These are phyloP conservation scores for Podilymbus podiceps DNA, from an alignment of 2,113 vertebrate species.

Conservation along the genomic window DNA sequence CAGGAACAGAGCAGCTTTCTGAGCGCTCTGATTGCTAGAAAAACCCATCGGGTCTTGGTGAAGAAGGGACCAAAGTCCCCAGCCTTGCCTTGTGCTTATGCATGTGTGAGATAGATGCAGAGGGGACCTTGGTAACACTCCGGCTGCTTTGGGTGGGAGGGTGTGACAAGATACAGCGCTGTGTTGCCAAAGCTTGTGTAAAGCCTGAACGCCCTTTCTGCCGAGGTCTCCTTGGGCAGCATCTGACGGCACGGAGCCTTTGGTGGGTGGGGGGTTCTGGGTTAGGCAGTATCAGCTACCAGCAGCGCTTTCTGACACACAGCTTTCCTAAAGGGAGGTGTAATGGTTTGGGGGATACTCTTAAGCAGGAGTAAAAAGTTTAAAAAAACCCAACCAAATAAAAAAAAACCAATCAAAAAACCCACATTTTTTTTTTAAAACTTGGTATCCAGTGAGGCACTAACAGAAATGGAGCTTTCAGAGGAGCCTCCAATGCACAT, in stretches of 20 bases:
- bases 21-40: neutral
- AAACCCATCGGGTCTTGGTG: neutral
- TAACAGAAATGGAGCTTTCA: neutral
- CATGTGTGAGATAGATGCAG: rapidly evolving
- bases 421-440: neutral
- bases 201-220: rapidly evolving
- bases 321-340: neutral
- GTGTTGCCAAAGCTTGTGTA: neutral
- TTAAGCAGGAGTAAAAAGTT: neutral
- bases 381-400: neutral
- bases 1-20: neutral
- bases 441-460: neutral
- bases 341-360: neutral
- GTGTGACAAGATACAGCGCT: neutral
- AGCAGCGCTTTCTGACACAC: neutral
- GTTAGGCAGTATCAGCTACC: neutral
- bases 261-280: neutral
- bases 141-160: rapidly evolving
- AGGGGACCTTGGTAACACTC: neutral
- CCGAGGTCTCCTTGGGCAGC: rapidly evolving
- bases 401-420: rapidly evolving
- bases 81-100: neutral
- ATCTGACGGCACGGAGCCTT: neutral
- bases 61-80: neutral
- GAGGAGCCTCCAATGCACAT: neutral